These are phyloP conservation scores for Tragelaphus buxtoni DNA, from an alignment of 2,113 vertebrate genomes.

Conservation along the genomic window DNA sequence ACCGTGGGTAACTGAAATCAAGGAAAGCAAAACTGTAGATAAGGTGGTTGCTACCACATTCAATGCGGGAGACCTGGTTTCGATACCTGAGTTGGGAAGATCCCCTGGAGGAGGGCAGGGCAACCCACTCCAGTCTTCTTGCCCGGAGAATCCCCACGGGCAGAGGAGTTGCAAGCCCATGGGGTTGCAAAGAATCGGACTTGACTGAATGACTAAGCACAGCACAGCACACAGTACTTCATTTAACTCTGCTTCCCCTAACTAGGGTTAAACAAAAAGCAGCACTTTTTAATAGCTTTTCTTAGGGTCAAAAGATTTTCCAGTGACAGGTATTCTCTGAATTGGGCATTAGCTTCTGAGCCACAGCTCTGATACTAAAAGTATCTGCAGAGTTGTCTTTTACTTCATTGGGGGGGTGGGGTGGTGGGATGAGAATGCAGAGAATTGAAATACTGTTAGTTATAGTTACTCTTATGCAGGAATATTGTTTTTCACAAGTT, in stretches of 20 bases:
- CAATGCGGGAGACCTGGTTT: rapidly evolving
- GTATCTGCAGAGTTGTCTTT: background rate
- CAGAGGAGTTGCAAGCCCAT: background rate
- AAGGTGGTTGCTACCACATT: background rate
- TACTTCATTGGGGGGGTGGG: background rate
- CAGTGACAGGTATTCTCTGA: background rate
- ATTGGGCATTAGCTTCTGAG: background rate
- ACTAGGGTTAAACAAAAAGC: background rate
- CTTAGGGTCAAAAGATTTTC: background rate
- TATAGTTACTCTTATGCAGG: background rate
- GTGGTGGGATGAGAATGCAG: background rate
- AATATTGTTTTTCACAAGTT: background rate
- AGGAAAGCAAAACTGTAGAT: background rate
- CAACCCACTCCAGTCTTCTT: background rate
- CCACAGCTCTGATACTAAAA: background rate
- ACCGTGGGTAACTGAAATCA: background rate
- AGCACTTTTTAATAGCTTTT: background rate
- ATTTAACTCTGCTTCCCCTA: background rate
- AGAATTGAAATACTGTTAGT: background rate
- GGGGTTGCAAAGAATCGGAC: background rate
- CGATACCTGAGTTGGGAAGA: background rate
- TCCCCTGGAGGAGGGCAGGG: background rate
- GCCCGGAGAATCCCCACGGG: background rate
- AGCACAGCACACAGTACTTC: background rate
- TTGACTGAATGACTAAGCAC: background rate